These are phyloP conservation scores for Caenorhabditis inopinata DNA, from an alignment of 1,140 invertebrate genomes.

Conservation along the genomic window DNA sequence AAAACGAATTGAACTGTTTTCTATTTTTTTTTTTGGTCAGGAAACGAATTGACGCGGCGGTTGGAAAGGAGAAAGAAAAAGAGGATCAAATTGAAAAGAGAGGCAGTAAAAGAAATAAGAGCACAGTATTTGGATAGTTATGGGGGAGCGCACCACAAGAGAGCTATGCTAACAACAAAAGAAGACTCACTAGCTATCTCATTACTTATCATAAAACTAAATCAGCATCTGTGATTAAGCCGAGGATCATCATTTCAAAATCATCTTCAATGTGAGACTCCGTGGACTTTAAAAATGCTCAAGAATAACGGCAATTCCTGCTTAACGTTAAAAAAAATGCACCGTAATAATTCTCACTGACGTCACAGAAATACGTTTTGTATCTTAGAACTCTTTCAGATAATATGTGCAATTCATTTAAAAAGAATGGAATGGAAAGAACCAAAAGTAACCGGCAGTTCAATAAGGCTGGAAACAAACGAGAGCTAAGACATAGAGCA, in stretches of 20 bases:
- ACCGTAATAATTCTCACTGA: no score
- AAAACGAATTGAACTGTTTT: neutral
- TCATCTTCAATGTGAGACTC: no score
- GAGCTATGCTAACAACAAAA: slow-evolving; percentile 29
- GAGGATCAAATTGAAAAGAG: neutral
- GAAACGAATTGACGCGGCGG: neutral
- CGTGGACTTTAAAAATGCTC: no score
- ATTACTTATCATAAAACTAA: slow-evolving; percentile 3
- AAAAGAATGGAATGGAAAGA: neutral
- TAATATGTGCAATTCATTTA: no score
- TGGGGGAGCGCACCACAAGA: slow-evolving; percentile 3
- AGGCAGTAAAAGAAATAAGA: neutral
- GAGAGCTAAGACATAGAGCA: neutral
- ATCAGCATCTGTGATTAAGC: no score
- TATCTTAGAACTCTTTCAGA: no score
- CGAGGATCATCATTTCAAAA: no score
- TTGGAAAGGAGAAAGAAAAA: neutral
- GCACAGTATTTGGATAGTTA: slow-evolving; percentile 34
- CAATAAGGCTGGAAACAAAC: neutral
- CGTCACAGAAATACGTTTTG: no score
- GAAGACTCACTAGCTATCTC: slow-evolving; percentile 1
- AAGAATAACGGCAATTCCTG: no score
- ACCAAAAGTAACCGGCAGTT: neutral
- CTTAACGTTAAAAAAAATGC: no score
- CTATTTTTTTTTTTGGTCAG: neutral